A percentile compares a stretch with the other conserved stretches of the same genome.
phyloP scores from a whole-genome alignment of 2,797 vertebrate genomes.

The Nyctibius grandis region DNA sequence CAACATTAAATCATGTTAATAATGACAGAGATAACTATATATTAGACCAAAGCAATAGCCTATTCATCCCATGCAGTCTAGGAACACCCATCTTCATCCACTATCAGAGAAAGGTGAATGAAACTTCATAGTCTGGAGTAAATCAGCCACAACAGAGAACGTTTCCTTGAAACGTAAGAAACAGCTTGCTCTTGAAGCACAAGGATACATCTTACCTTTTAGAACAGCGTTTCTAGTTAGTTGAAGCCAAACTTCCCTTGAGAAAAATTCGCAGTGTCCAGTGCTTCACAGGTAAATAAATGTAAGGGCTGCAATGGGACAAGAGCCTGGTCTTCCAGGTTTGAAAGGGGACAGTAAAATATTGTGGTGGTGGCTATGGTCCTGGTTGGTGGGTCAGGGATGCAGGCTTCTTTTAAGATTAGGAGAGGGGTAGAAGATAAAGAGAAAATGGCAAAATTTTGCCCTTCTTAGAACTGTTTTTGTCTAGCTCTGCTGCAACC shows the following conservation, averaged over 20 bases:
- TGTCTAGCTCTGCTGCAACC: neutral
- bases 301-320: neutral
- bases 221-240: neutral
- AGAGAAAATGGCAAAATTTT: neutral
- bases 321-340: neutral
- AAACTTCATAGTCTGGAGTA: neutral
- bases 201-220: neutral
- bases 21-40: neutral
- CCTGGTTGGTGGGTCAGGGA: neutral
- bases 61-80: neutral
- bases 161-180: neutral
- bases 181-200: neutral
- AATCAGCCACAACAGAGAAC: neutral
- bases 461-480: neutral
- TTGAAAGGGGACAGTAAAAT: neutral
- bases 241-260: neutral
- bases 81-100: neutral
- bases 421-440: neutral
- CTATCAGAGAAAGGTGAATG: neutral
- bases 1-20: neutral
- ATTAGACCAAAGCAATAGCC: neutral
- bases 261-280: neutral
- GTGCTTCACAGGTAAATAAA: neutral
- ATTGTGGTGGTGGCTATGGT: neutral
- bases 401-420: neutral